Evolutionary conservation across 2,888 invertebrate species (phyloP), one percentile per base, ranked within the genome.

Genomic region (Bhutanitis thaidina): DNA sequence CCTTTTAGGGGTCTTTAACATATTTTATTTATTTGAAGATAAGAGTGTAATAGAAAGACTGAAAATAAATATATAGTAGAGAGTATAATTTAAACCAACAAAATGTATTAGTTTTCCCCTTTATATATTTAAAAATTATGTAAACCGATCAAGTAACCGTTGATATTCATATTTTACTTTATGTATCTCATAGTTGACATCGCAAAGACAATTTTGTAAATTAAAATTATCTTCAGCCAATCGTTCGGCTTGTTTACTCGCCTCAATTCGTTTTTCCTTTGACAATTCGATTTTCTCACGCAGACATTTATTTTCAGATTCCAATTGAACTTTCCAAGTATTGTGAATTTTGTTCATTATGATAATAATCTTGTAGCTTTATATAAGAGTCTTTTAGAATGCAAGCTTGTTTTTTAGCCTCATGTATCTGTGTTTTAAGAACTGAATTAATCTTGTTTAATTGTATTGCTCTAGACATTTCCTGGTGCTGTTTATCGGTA

Each of bases 381-480:
- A 34, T 47, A 29, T 71, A 69, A 1, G 60, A 50, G 4, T 69
- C 56, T 45, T 59, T 61, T 30, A 80, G 50, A 35, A 53, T 53
- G 36, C 61, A 65, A 20, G 70, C 71, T 52, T 79, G 63, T 20
- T 43, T 16, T 52, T 75, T 72, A 0, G 71, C 67, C 34, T 67
- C 59, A 29, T 73, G 71, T 41, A 85, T 54, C 55, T 67, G 59
- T 7, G 58, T 56, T 39, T 58, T 65, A 9, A 88, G 55, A 40
- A 56, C 41, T 1, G 43, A 39, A 49, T 87, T 81, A 45, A 74
- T 79, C 45, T 79, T 71, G 49, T 77, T 79, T 1, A 86, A 60
- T 40, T 75, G 67, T n/a, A 88, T 85, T 0, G 86, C 87, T 62
- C 87, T 75, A 13, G 71, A 64, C 86, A 87, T 87, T 50, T 85